These are phyloP conservation scores for Gnatocerus cornutus DNA, from an alignment of 2,888 invertebrate species.

Conservation along the genomic window DNA sequence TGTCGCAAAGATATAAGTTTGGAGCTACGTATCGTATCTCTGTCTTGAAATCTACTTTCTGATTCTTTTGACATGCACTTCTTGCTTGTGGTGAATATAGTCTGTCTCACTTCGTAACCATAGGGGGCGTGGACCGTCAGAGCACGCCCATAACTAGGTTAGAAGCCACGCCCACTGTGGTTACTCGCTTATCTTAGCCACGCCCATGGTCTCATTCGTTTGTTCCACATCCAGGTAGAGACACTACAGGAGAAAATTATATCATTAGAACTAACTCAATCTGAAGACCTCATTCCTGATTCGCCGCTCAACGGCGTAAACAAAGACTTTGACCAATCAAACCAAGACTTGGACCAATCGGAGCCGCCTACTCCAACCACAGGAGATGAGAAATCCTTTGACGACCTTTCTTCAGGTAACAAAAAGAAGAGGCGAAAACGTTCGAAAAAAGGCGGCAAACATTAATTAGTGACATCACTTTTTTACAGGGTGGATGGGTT, in stretches of 20 bases:
- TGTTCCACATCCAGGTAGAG: conserved; percentile 79
- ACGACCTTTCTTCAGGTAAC: conserved; percentile 68
- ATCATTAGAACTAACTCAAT: conserved; percentile 85
- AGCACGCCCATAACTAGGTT: too few relatives aligned
- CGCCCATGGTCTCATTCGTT: background rate
- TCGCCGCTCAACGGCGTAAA: conserved; percentile 58
- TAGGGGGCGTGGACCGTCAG: background rate
- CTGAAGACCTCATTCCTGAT: conserved; percentile 59
- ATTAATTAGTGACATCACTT: conserved; percentile 65
- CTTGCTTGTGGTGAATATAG: conserved; percentile 31
- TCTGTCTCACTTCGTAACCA: background rate
- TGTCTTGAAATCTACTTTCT: conserved; percentile 5
- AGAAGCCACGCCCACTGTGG: too few relatives aligned
- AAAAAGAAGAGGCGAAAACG: conserved; percentile 74
- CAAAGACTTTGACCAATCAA: conserved; percentile 65
- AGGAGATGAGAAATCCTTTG: conserved; percentile 72
- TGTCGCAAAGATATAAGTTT: background rate
- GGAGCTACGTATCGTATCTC: background rate
- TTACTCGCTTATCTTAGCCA: background rate
- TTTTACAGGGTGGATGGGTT: conserved; percentile 65
- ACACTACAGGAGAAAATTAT: conserved; percentile 94
- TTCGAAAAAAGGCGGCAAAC: conserved; percentile 73
- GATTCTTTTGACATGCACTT: conserved; percentile 13
- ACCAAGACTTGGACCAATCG: conserved; percentile 65
- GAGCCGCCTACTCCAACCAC: conserved; percentile 73